A percentile compares a stretch with the other conserved stretches of the same genome.
Conservation (phyloP, 2,113 vertebrate genomes). For the Tenrec ecaudatus region DNA sequence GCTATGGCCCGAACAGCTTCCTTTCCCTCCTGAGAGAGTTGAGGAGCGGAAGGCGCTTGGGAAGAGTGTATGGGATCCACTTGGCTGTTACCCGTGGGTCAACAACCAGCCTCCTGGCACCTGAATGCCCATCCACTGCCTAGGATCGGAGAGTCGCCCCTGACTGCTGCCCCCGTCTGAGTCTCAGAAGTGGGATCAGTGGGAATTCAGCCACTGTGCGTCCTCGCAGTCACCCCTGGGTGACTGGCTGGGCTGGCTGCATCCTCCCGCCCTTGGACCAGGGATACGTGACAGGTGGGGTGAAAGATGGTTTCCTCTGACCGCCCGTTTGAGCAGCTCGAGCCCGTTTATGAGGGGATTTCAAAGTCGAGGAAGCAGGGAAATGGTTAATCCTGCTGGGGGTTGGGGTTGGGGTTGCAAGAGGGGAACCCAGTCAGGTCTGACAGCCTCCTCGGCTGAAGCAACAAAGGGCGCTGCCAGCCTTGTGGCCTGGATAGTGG, state of each 20-base stretch:
- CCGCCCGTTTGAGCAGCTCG: no score
- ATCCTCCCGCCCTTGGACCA: not conserved
- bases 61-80: not conserved
- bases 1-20: not conserved
- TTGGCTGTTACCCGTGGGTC: not conserved
- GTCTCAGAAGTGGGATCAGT: not conserved
- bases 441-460: not conserved
- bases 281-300: constrained; percentile 28
- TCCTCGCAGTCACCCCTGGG: not conserved
- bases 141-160: not conserved
- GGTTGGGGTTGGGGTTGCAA: not conserved
- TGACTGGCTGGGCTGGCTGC: not conserved
- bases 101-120: not conserved
- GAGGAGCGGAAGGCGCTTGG: not conserved
- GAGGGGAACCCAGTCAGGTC: not conserved
- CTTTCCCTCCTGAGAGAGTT: not conserved
- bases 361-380: not conserved
- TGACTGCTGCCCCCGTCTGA: not conserved
- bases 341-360: constrained; percentile 40
- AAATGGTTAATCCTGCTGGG: not conserved
- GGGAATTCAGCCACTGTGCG: rapidly evolving
- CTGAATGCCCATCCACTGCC: not conserved
- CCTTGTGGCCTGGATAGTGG: not conserved
- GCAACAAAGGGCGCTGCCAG: not conserved
- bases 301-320: constrained; percentile 45